phyloP scores from a whole-genome alignment of 2,797 vertebrate genomes.

The Graptemys geographica region DNA sequence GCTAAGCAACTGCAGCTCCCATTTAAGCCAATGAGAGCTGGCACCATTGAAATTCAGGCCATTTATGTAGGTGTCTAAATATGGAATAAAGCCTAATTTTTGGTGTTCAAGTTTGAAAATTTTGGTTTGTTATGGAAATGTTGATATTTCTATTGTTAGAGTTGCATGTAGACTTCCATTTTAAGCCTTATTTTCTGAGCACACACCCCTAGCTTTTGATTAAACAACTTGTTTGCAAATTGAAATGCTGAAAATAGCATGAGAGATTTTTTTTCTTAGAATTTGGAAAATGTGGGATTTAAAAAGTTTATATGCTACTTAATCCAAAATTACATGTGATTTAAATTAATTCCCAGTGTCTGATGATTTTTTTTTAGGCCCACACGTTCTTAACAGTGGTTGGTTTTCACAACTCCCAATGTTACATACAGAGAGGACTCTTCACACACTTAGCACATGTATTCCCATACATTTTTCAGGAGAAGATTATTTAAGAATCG shows the following conservation, averaged over 20 bases:
- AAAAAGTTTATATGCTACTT: neutral
- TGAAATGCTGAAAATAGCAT: neutral
- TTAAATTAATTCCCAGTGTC: neutral
- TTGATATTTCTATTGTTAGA: neutral
- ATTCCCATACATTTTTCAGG: neutral
- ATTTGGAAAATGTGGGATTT: neutral
- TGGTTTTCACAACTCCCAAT: neutral
- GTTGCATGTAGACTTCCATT: neutral
- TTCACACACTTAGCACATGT: neutral
- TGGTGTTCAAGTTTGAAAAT: neutral
- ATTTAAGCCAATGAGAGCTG: neutral
- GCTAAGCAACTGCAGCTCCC: fast-evolving
- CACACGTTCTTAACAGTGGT: neutral
- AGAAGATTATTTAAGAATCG: neutral
- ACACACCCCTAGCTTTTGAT: neutral
- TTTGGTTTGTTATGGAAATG: neutral
- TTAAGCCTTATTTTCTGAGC: neutral
- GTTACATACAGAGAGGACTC: neutral
- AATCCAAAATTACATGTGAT: neutral
- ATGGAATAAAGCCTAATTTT: neutral
- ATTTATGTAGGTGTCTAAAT: conserved; percentile 1
- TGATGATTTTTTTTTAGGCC: neutral
- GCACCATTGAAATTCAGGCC: neutral
- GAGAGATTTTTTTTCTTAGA: neutral
- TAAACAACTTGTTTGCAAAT: neutral